Percentiles rank a stretch among this genome's conserved stretches.
Evolutionary conservation across 2,888 invertebrate species (phyloP).

Genomic region (Rhingia rostrata): DNA sequence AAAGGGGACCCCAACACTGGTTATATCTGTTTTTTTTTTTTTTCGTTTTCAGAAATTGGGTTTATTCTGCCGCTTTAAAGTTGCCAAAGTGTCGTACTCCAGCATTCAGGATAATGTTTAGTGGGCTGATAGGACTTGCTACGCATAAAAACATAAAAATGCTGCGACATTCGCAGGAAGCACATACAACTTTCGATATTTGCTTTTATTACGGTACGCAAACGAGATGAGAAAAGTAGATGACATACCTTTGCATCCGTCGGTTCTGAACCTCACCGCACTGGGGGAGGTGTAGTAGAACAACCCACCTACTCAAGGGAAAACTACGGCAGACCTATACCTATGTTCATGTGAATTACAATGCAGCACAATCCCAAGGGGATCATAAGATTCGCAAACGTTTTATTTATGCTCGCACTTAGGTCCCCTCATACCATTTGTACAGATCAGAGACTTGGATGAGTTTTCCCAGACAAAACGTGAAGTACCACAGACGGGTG

Average conservation of each 20-base stretch:
- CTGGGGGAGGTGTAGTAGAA: not conserved
- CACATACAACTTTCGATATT: constrained; percentile 55
- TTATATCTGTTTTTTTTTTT: too few species aligned
- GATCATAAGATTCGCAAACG: constrained; percentile 70
- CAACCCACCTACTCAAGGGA: constrained; percentile 28
- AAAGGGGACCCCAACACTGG: not conserved
- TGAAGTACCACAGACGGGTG: constrained; percentile 9
- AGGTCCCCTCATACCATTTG: constrained; percentile 1
- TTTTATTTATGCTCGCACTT: constrained; percentile 68
- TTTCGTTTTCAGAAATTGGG: constrained; percentile 22
- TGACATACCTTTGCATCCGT: constrained; percentile 53
- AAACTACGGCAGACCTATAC: constrained; percentile 2
- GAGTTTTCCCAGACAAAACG: constrained; percentile 3
- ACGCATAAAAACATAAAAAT: constrained; percentile 40
- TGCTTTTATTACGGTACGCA: constrained; percentile 65
- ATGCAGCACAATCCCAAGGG: constrained; percentile 66
- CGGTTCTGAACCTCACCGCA: not conserved
- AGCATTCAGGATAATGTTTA: constrained; percentile 6
- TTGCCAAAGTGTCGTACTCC: constrained; percentile 5
- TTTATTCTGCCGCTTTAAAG: constrained; percentile 24
- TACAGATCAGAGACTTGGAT: not conserved
- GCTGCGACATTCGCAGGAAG: not conserved
- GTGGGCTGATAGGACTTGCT: constrained; percentile 7
- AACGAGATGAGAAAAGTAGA: constrained; percentile 51
- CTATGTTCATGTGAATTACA: constrained; percentile 54